Evolutionary conservation across 2,113 vertebrate species (phyloP), one percentile per base, ranked within the genome.

Genomic region (Lampris megalopsis): DNA sequence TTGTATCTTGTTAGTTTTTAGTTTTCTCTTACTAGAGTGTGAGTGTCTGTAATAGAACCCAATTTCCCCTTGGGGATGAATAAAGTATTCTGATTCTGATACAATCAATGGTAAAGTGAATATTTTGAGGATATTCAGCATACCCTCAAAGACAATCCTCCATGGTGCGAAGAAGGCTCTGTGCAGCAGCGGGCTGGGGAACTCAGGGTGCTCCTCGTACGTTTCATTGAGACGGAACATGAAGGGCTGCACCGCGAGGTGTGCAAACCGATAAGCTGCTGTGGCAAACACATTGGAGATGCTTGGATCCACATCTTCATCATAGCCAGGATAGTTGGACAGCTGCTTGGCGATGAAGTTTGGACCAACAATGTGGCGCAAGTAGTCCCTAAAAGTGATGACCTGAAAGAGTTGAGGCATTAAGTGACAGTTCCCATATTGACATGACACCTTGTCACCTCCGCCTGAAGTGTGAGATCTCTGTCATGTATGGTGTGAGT

Each of bases 211-310:
- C 1, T 95, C 81, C 36, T 45, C 6, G 63, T 95, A 97, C 0
- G 76, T 63, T 52, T 92, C 87, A 82, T 96, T 4, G 58, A 97
- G 86, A 57, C 95, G 93, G 75, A 92, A 94, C 36, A 96, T 89
- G 38, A 91, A 85, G 0, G 95, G 95, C 13, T 97, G 95, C 73
- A 98, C 10, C 35, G 95, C 89, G 13, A 95, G 79, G 36, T 97
- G 97, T 9, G 92, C 96, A 1, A 97, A 97, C 48, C 95, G 92
- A 86, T 94, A 97, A 11, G 95, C 95, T 1, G 95, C 93, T 9
- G 96, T 97, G 6, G 92, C 86, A 62, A 97, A 98, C 53, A 96
- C 93, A 0, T 92, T 97, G 63, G 96, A 1, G 4, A 98, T 94
- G 3, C 89, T 89, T 0, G 97, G 88, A 81, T 98, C 94, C 60